phyloP scores from a whole-genome alignment of 2,888 invertebrate genomes.

The Antitype chi region DNA sequence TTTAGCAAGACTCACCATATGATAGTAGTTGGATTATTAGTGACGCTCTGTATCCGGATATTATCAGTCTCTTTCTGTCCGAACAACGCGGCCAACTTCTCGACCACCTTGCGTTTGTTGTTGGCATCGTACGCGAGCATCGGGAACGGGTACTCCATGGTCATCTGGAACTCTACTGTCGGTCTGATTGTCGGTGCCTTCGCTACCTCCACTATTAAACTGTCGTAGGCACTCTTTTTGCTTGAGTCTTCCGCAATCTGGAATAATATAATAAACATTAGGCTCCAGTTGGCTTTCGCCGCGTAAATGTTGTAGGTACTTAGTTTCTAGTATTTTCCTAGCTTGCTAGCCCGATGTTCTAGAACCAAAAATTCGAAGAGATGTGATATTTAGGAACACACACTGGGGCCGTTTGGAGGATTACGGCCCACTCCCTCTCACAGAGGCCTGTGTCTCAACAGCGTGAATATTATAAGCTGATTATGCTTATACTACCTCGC shows the following conservation, averaged over 20 bases:
- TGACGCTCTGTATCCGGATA: constrained; percentile 94
- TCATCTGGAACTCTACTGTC: constrained; percentile 95
- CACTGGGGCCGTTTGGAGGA: no score
- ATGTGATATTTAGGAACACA: no score
- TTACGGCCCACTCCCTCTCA: no score
- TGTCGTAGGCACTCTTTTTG: constrained; percentile 94
- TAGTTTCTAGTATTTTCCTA: not conserved
- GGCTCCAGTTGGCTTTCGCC: not conserved
- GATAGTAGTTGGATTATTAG: constrained; percentile 92
- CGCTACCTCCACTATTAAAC: constrained; percentile 94
- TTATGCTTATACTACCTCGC: not conserved
- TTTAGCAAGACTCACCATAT: constrained; percentile 89
- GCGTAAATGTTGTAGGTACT: not conserved
- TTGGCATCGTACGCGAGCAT: constrained; percentile 93
- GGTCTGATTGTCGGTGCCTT: constrained; percentile 92
- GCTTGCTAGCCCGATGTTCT: not conserved
- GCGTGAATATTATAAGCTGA: no score
- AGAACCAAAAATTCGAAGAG: no score
- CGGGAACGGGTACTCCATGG: constrained; percentile 93
- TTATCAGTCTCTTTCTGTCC: constrained; percentile 93
- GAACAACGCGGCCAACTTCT: constrained; percentile 94
- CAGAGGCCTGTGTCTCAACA: no score
- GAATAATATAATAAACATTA: constrained; percentile 8
- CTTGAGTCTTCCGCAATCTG: constrained; percentile 94
- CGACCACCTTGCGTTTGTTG: constrained; percentile 95